These are phyloP conservation scores for Eutolmus rufibarbis DNA, from an alignment of 2,888 invertebrate species.

Conservation along the genomic window DNA sequence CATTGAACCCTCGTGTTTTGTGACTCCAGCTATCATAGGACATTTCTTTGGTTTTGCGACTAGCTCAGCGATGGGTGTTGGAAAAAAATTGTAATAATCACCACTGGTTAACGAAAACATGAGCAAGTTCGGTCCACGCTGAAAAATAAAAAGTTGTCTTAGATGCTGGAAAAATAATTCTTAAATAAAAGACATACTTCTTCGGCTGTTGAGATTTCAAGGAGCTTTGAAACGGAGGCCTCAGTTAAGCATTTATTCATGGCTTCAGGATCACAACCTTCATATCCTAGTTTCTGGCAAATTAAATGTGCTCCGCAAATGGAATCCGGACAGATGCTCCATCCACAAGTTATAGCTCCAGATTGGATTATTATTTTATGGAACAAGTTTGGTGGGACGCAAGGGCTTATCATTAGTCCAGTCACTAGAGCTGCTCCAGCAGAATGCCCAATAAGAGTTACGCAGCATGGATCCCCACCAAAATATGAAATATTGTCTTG, in stretches of 20 bases:
- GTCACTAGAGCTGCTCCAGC: slow-evolving; percentile 65
- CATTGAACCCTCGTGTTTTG: slow-evolving; percentile 64
- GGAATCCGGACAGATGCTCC: slow-evolving; percentile 63
- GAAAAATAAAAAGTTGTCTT: slow-evolving; percentile 40
- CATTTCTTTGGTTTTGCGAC: slow-evolving; percentile 48
- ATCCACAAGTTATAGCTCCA: slow-evolving; percentile 61
- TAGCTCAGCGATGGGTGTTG: slow-evolving; percentile 43
- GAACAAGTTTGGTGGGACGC: slow-evolving; percentile 58
- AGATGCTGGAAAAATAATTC: slow-evolving; percentile 12
- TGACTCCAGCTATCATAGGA: slow-evolving; percentile 63
- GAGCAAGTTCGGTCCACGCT: slow-evolving; percentile 37
- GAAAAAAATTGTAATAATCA: slow-evolving; percentile 46
- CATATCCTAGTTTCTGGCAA: slow-evolving; percentile 54
- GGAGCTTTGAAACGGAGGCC: not conserved
- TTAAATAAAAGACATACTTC: not conserved
- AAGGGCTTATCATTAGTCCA: slow-evolving; percentile 62
- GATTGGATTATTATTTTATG: slow-evolving; percentile 65
- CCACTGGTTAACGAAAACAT: slow-evolving; percentile 40
- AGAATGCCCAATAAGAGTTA: slow-evolving; percentile 67
- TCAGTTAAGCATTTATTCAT: slow-evolving; percentile 56
- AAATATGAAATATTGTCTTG: slow-evolving; percentile 63
- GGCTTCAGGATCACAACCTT: slow-evolving; percentile 49
- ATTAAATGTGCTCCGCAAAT: slow-evolving; percentile 54
- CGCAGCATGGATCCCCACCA: slow-evolving; percentile 64
- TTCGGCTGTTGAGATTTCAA: not conserved